These are phyloP conservation scores for cattle (Bos taurus) DNA, from an alignment of 2,113 vertebrate species.

Conservation along the genomic window DNA sequence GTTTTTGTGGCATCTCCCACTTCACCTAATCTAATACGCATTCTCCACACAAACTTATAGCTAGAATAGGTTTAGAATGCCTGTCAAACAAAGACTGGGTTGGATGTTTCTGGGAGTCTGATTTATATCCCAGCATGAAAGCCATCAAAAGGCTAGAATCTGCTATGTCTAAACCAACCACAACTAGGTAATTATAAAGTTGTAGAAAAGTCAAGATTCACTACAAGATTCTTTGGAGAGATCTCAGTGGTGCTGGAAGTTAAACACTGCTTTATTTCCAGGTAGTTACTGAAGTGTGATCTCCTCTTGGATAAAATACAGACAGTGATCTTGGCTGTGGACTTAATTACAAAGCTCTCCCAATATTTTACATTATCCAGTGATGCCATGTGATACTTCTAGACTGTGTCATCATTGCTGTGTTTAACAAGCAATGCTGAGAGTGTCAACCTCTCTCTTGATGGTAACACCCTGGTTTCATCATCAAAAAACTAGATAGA, in stretches of 20 bases:
- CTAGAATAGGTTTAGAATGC: neutral
- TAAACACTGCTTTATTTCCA: neutral
- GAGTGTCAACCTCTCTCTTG: neutral
- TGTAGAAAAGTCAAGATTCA: neutral
- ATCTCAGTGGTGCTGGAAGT: neutral
- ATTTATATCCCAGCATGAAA: neutral
- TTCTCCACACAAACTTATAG: neutral
- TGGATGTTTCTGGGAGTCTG: neutral
- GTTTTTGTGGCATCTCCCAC: neutral
- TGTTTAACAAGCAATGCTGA: neutral
- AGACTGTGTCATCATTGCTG: neutral
- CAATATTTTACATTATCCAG: neutral
- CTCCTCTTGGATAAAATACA: neutral
- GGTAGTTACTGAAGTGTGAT: neutral
- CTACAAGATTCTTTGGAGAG: neutral
- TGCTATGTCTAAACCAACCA: neutral
- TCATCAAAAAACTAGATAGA: neutral
- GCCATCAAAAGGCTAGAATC: neutral
- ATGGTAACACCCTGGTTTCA: neutral
- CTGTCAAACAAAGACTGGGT: neutral
- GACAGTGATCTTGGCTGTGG: neutral
- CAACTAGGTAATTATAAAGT: neutral
- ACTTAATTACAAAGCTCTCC: neutral
- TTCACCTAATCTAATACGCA: neutral
- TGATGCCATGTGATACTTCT: neutral